phyloP scores from a whole-genome alignment of 2,113 vertebrate genomes.

The Sinocyclocheilus anophthalmus region DNA sequence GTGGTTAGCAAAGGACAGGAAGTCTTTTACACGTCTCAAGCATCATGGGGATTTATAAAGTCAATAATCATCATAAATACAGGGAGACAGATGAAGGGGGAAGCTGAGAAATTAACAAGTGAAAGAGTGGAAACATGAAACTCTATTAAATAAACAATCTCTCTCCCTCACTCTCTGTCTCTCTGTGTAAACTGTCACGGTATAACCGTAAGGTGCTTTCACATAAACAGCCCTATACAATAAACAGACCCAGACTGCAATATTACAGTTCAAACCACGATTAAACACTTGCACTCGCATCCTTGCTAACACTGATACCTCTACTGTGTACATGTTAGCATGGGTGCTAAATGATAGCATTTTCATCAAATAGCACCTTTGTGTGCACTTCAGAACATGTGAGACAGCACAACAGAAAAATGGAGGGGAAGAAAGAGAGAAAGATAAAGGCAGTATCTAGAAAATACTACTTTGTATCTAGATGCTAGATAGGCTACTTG shows the following conservation, averaged over 20 bases:
- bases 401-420: background rate
- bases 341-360: background rate
- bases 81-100: conserved; percentile 8
- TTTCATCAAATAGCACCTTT: background rate
- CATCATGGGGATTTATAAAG: background rate
- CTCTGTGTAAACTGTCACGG: background rate
- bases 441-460: background rate
- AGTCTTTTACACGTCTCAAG: background rate
- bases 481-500: background rate
- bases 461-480: background rate
- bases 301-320: background rate
- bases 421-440: background rate
- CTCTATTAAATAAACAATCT: conserved; percentile 26
- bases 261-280: background rate
- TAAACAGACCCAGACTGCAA: conserved; percentile 15
- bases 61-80: conserved; percentile 19
- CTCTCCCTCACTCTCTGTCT: background rate
- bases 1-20: background rate
- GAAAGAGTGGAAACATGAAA: conserved; percentile 28
- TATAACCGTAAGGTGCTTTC: background rate
- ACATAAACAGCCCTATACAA: conserved; percentile 13
- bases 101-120: conserved; percentile 4
- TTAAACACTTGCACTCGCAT: background rate
- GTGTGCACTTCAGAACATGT: background rate
- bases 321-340: background rate